Evolutionary conservation across 2,797 vertebrate species (phyloP).

Genomic region (Champsocephalus gunnari): DNA sequence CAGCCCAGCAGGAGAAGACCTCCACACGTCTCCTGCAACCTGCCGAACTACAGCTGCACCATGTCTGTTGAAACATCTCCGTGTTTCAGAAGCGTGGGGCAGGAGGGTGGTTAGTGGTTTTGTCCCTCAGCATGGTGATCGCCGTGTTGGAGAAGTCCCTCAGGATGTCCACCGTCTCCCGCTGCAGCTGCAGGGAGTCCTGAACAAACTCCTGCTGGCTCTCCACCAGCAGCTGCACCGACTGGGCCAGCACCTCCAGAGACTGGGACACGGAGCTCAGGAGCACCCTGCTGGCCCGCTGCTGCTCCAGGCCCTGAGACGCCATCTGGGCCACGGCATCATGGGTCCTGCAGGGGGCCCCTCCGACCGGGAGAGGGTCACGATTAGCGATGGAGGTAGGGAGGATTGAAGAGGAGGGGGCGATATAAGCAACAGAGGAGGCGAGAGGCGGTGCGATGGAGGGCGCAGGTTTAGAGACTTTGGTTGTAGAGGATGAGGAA

Average conservation of each 20-base stretch:
- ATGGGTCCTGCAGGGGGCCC: slow-evolving; percentile 23
- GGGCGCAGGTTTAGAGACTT: slow-evolving; percentile 2
- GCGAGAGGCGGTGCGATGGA: background rate
- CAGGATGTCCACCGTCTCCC: slow-evolving; percentile 83
- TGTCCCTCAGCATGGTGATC: slow-evolving; percentile 82
- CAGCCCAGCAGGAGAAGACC: background rate
- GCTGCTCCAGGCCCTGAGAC: slow-evolving; percentile 83
- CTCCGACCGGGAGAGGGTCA: slow-evolving; percentile 45
- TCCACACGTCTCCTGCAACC: background rate
- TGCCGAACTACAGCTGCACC: background rate
- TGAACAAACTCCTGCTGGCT: slow-evolving; percentile 84
- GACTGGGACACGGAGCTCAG: slow-evolving; percentile 82
- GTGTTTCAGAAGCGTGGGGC: slow-evolving; percentile 38
- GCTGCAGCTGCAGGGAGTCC: slow-evolving; percentile 83
- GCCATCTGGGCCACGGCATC: slow-evolving; percentile 76
- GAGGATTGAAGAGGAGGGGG: background rate
- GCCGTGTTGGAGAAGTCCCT: slow-evolving; percentile 82
- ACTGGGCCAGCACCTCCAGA: slow-evolving; percentile 81
- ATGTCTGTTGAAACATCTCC: background rate
- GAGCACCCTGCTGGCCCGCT: slow-evolving; percentile 79
- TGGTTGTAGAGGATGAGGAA: slow-evolving; percentile 18
- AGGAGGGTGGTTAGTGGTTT: slow-evolving; percentile 48
- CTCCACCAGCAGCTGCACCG: slow-evolving; percentile 84
- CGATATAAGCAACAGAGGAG: background rate
- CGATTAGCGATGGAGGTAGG: background rate